These are phyloP conservation scores for Leucophenga montana DNA, from an alignment of 2,888 invertebrate species.

Conservation along the genomic window DNA sequence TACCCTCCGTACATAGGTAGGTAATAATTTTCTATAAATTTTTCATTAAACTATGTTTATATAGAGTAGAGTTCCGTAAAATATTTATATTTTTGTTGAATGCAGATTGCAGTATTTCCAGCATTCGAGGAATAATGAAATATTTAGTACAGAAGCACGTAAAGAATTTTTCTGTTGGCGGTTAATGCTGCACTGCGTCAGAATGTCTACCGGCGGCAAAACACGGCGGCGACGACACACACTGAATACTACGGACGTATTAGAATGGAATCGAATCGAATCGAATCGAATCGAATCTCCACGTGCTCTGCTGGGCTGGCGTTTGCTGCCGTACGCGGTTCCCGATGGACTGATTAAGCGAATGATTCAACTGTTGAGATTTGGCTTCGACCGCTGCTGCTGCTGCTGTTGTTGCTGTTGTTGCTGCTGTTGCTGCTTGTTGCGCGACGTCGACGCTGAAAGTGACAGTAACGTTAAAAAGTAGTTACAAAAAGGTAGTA, in stretches of 20 bases:
- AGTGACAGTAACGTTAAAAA: background rate
- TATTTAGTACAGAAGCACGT: no score
- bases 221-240: slow-evolving; percentile 4
- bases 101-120: no score
- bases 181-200: no score
- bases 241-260: slow-evolving; percentile 26
- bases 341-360: slow-evolving; percentile 37
- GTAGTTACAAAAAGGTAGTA: background rate
- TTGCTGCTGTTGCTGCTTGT: background rate
- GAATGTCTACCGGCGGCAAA: slow-evolving; percentile 23
- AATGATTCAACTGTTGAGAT: slow-evolving; percentile 6
- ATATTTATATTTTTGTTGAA: no score
- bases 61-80: no score
- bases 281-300: slow-evolving; percentile 66
- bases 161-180: no score
- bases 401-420: slow-evolving; percentile 11
- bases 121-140: no score
- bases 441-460: background rate
- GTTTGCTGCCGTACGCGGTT: slow-evolving; percentile 22
- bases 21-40: no score
- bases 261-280: slow-evolving; percentile 66
- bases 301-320: slow-evolving; percentile 39
- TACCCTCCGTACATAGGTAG: no score
- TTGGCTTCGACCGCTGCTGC: slow-evolving; percentile 34
- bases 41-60: no score